Percentiles rank a stretch among this genome's conserved stretches.
These are phyloP conservation scores for Schizotus pectinicornis DNA, from an alignment of 2,888 invertebrate genomes.

Conservation along the genomic window DNA sequence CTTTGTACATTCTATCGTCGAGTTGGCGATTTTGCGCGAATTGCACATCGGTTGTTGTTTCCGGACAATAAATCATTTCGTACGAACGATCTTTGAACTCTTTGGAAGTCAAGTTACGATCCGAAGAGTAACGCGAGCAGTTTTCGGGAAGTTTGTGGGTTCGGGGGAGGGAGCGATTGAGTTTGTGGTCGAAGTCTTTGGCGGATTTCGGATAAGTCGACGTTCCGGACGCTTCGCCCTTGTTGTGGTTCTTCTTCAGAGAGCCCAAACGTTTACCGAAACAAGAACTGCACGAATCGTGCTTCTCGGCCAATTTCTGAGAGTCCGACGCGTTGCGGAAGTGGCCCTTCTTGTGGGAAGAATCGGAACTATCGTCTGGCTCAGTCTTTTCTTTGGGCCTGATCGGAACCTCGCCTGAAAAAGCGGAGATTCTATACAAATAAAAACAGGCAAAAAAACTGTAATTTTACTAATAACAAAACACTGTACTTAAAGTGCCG, in stretches of 20 bases:
- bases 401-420: constrained; percentile 52
- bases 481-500: too few relatives aligned
- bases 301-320: constrained; percentile 30
- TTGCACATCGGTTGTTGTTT: constrained; percentile 53
- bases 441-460: constrained; percentile 1
- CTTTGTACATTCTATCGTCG: constrained; percentile 45
- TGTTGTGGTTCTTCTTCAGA: constrained; percentile 45
- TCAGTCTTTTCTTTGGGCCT: constrained; percentile 44
- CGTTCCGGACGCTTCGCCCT: constrained; percentile 31
- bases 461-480: too few relatives aligned
- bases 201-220: constrained; percentile 51
- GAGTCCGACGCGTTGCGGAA: constrained; percentile 45
- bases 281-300: constrained; percentile 49
- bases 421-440: constrained; percentile 9
- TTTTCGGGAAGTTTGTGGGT: constrained; percentile 48
- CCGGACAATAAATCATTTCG: constrained; percentile 56
- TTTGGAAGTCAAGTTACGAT: constrained; percentile 31
- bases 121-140: constrained; percentile 33
- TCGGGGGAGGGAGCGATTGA: constrained; percentile 54
- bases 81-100: constrained; percentile 48
- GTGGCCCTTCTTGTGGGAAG: constrained; percentile 26
- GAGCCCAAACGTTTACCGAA: constrained; percentile 56
- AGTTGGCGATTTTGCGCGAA: constrained; percentile 54
- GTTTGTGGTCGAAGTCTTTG: constrained; percentile 45
- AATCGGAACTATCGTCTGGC: constrained; percentile 27